Evolutionary conservation across 2,797 vertebrate species (phyloP).

Genomic region (Brotula barbata): DNA sequence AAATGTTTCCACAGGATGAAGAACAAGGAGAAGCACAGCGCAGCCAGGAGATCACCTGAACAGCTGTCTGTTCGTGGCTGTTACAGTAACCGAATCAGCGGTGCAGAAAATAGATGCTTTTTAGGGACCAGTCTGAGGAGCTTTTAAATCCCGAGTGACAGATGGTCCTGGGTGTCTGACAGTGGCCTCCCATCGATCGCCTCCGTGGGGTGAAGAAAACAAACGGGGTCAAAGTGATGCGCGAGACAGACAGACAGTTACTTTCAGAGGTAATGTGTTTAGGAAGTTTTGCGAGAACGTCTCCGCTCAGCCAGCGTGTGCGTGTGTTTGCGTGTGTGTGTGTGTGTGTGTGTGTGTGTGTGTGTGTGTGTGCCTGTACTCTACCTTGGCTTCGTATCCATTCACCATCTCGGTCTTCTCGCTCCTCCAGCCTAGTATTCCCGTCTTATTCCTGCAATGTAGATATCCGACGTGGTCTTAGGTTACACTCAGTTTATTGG

Average conservation of each 20-base stretch:
- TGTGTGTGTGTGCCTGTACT: too few relatives aligned
- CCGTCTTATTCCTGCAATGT: slow-evolving; percentile 90
- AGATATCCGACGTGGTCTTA: slow-evolving; percentile 4
- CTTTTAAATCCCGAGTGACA: slow-evolving; percentile 48
- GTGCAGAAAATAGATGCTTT: slow-evolving; percentile 52
- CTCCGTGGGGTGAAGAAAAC: slow-evolving; percentile 37
- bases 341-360: too few relatives aligned
- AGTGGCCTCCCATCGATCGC: slow-evolving; percentile 43
- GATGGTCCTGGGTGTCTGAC: slow-evolving; percentile 47
- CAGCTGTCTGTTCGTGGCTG: slow-evolving; percentile 30
- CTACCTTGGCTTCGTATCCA: slow-evolving; percentile 95
- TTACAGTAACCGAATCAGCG: slow-evolving; percentile 41
- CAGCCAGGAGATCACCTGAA: slow-evolving; percentile 2
- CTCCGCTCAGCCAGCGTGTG: too few relatives aligned
- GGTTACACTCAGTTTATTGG: too few relatives aligned
- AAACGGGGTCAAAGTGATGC: slow-evolving; percentile 49
- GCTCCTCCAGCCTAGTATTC: slow-evolving; percentile 95
- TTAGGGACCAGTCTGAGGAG: slow-evolving; percentile 40
- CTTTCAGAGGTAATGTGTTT: too few relatives aligned
- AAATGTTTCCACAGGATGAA: slow-evolving; percentile 6
- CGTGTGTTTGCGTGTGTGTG: too few relatives aligned
- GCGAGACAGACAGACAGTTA: background rate
- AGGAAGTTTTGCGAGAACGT: too few relatives aligned
- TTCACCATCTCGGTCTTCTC: slow-evolving; percentile 97
- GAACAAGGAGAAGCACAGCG: slow-evolving; percentile 9